Conservation (phyloP, 2,888 invertebrate species). For the Serripes groenlandicus region DNA sequence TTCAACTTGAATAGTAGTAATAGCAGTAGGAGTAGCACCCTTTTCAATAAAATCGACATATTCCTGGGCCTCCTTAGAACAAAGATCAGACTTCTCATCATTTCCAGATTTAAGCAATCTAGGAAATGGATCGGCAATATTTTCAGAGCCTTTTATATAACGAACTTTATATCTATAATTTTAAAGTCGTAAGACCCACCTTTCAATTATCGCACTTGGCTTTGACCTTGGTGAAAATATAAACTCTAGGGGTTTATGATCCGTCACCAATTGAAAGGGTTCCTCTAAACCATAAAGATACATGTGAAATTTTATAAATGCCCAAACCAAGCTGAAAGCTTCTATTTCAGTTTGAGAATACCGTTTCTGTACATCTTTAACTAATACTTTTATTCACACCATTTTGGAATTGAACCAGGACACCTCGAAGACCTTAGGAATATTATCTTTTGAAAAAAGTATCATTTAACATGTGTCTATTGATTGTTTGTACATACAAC, state of each 20-base stretch:
- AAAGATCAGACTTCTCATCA: no score
- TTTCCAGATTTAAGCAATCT: conserved; percentile 14
- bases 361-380: conserved; percentile 42
- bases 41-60: conserved; percentile 44
- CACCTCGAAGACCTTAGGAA: conserved; percentile 45
- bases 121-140: conserved; percentile 60
- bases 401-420: conserved; percentile 43
- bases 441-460: no score
- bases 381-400: conserved; percentile 42
- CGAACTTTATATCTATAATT: conserved; percentile 54
- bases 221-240: not conserved
- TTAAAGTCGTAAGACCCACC: conserved; percentile 13
- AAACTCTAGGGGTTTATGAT: not conserved
- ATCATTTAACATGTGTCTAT: no score
- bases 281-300: conserved; percentile 67
- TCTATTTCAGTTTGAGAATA: conserved; percentile 66
- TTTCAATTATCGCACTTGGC: not conserved
- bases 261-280: not conserved
- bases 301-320: conserved; percentile 70
- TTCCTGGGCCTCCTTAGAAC: not conserved
- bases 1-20: conserved; percentile 59
- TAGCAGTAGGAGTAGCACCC: conserved; percentile 41
- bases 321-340: conserved; percentile 66
- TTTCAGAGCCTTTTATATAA: conserved; percentile 52
- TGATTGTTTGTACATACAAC: no score